Evolutionary conservation across 1,140 invertebrate species (phyloP), one percentile per base, ranked within the genome.

Genomic region (Diuraphis noxia): DNA sequence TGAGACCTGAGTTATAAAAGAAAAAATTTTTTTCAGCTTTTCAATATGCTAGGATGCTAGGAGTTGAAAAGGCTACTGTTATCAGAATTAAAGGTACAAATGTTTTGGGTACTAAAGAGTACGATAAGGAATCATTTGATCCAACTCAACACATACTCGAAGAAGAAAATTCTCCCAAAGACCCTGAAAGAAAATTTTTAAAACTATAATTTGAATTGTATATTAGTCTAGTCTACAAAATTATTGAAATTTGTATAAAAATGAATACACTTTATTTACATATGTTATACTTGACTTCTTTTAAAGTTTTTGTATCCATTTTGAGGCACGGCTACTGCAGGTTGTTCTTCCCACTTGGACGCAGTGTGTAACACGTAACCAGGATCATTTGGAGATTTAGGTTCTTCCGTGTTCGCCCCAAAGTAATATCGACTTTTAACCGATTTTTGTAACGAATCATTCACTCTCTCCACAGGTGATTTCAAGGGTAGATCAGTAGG

Each of bases 281-380:
- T 56, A 8, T 4, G 30, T 41, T 82, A 91, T 17, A 91, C 89
- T 91, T 91, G 89, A 91, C 89, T 91, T 81, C 89, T 91, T 81
- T 81, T 91, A 46, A 91, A 91, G 25, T 91, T 43, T 52, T 91
- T 91, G 30, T 81, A 91, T 38, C 36, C 40, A 36, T 81, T 82
- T 34, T 85, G 88, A 21, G 90, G 43, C 10, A 41, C 41, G n/a
- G 36, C 34, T 13, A 85, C 81, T 7, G 90, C 81, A 21, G 63
- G 89, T 72, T 89, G 82, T 46, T 91, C 91, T n/a, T 91, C 89
- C 92, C 92, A 92, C 30, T 92, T 91, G 0, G 92, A 92, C 5
- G 91, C 92, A 5, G 92, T 93, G 84, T 92, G 92, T 23, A 93
- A 72, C 8, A 93, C 92, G 25, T 93, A 93, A 10, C 92, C 92